Percentiles rank a stretch among this genome's conserved stretches.
phyloP scores from a whole-genome alignment of 2,888 invertebrate genomes.

The Drosophila paracracens region DNA sequence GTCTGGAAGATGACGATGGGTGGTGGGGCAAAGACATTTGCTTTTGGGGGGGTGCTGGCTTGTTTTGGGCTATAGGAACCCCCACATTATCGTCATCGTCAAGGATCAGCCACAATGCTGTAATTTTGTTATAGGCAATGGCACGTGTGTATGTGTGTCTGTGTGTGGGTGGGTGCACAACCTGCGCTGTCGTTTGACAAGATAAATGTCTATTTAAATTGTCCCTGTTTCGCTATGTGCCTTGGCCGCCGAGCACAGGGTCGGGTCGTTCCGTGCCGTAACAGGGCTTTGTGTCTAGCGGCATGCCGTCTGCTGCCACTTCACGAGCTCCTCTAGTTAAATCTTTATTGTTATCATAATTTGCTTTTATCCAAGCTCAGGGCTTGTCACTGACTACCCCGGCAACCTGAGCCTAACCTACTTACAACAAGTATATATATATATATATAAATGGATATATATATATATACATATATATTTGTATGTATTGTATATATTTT shows the following conservation, averaged over 20 bases:
- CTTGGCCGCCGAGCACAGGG: slow-evolving; percentile 21
- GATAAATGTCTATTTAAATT: slow-evolving; percentile 81
- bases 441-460: slow-evolving; percentile 12
- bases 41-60: background rate
- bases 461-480: slow-evolving; percentile 1
- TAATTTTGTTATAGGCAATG: slow-evolving; percentile 75
- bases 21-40: background rate
- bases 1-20: slow-evolving; percentile 27
- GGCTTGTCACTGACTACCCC: slow-evolving; percentile 64
- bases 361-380: slow-evolving; percentile 79
- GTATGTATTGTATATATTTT: slow-evolving; percentile 50
- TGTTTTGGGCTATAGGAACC: slow-evolving; percentile 42
- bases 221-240: slow-evolving; percentile 71
- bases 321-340: slow-evolving; percentile 74
- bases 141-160: slow-evolving; percentile 40
- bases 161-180: slow-evolving; percentile 53
- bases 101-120: slow-evolving; percentile 77
- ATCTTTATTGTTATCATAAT: slow-evolving; percentile 82
- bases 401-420: slow-evolving; percentile 53
- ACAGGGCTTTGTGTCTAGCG: slow-evolving; percentile 63
- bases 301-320: slow-evolving; percentile 75
- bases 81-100: slow-evolving; percentile 72
- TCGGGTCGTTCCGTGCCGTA: slow-evolving; percentile 14
- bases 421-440: slow-evolving; percentile 29
- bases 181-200: slow-evolving; percentile 71